Evolutionary conservation across 2,888 invertebrate species (phyloP).

Genomic region (Cryptops parisi): DNA sequence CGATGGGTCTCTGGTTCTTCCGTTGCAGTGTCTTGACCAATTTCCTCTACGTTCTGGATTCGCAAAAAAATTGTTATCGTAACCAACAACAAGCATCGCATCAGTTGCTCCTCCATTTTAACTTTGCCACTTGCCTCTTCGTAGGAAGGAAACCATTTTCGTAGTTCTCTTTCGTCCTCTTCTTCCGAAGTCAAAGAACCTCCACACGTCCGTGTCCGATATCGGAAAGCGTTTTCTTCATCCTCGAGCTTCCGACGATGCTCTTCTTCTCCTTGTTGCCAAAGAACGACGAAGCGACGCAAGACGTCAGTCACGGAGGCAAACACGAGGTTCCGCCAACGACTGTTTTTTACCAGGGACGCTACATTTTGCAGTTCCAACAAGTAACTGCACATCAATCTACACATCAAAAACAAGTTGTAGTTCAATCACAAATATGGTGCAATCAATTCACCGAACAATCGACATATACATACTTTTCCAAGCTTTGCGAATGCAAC

Average conservation of each 20-base stretch:
- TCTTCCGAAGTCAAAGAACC: constrained; percentile 31
- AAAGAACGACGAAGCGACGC: constrained; percentile 47
- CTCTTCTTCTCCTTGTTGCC: constrained; percentile 56
- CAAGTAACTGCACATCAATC: constrained; percentile 8
- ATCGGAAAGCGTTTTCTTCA: constrained; percentile 48
- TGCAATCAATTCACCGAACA: not conserved
- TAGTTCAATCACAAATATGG: not conserved
- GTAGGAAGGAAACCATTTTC: constrained; percentile 31
- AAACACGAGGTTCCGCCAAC: not conserved
- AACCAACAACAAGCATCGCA: too few species aligned
- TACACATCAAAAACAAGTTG: not conserved
- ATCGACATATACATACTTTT: constrained; percentile 40
- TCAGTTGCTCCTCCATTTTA: too few species aligned
- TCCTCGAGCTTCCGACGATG: constrained; percentile 49
- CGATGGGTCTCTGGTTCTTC: too few species aligned
- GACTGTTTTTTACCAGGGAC: not conserved
- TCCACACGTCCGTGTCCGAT: constrained; percentile 26
- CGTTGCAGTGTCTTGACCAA: too few species aligned
- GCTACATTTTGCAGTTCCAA: constrained; percentile 14
- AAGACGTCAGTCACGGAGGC: constrained; percentile 32
- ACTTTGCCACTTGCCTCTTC: constrained; percentile 26
- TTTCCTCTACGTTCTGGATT: too few species aligned
- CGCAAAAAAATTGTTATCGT: too few species aligned
- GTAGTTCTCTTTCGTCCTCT: constrained; percentile 29
- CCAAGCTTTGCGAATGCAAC: too few species aligned